phyloP scores from a whole-genome alignment of 2,113 vertebrate genomes.

The Mionectes macconnelli region DNA sequence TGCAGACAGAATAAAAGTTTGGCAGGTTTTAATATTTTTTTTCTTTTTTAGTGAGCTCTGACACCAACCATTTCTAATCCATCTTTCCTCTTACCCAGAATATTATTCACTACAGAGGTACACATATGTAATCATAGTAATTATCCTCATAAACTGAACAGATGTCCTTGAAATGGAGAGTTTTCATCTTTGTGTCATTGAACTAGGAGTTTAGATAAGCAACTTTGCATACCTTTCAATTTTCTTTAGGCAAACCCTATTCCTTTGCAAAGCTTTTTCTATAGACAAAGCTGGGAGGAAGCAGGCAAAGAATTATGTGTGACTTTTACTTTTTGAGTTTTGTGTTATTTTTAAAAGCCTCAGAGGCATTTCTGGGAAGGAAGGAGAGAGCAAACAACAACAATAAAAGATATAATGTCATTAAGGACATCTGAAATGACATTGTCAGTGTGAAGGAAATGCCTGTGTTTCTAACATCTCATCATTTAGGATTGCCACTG shows the following conservation, averaged over 20 bases:
- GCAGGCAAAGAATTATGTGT: neutral
- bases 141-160: neutral
- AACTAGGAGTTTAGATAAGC: neutral
- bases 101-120: neutral
- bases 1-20: neutral
- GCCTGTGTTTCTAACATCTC: neutral
- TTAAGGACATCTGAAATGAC: neutral
- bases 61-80: neutral
- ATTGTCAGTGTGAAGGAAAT: neutral
- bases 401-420: neutral
- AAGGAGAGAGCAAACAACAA: neutral
- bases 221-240: neutral
- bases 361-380: neutral
- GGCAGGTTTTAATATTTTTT: neutral
- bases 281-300: neutral
- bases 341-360: neutral
- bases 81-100: neutral
- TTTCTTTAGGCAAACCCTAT: neutral
- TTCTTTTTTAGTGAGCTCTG: neutral
- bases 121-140: neutral
- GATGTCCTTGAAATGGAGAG: neutral
- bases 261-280: neutral
- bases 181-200: slow-evolving; percentile 21
- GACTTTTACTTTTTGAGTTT: neutral
- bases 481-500: neutral